A percentile compares a stretch with the other conserved stretches of the same genome.
Conservation (phyloP, 2,888 invertebrate genomes). For the Stenoptilia bipunctidactyla region DNA sequence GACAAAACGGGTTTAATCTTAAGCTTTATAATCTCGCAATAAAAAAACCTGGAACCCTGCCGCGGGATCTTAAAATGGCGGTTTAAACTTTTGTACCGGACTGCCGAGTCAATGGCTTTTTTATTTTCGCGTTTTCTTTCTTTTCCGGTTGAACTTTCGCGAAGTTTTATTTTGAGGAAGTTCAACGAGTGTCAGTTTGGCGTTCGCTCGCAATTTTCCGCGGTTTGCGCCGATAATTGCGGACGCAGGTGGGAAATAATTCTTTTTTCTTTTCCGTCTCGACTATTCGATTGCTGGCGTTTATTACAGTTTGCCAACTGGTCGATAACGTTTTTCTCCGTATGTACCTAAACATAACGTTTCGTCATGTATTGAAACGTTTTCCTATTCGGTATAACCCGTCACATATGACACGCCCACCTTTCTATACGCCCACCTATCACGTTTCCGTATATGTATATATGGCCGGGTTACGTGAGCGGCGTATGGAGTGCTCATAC, state of each 20-base stretch:
- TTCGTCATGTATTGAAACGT: background rate
- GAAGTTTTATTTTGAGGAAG: slow-evolving; percentile 65
- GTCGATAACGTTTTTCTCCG: background rate
- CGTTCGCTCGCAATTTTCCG: slow-evolving; percentile 63
- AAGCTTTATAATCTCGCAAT: slow-evolving; percentile 17
- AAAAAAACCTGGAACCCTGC: slow-evolving; percentile 42
- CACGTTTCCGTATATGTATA: slow-evolving; percentile 12
- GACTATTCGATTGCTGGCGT: slow-evolving; percentile 21
- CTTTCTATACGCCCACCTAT: slow-evolving; percentile 32
- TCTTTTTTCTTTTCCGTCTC: slow-evolving; percentile 29
- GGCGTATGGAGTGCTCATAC: slow-evolving; percentile 25
- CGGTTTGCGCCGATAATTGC: slow-evolving; percentile 65
- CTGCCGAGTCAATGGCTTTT: slow-evolving; percentile 66
- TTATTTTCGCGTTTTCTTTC: slow-evolving; percentile 65
- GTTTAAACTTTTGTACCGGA: slow-evolving; percentile 53
- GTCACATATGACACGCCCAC: slow-evolving; percentile 45
- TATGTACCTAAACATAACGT: background rate
- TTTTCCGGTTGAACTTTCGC: slow-evolving; percentile 64
- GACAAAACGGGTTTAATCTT: slow-evolving; percentile 3
- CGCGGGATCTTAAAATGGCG: slow-evolving; percentile 53
- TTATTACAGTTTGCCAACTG: slow-evolving; percentile 21
- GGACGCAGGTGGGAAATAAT: slow-evolving; percentile 55
- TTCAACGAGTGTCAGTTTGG: slow-evolving; percentile 66
- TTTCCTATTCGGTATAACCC: background rate
- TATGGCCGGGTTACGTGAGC: slow-evolving; percentile 44